Percentiles rank a stretch among this genome's conserved stretches.
Conservation (phyloP, 1,140 invertebrate species). For the Cataglyphis hispanica region DNA sequence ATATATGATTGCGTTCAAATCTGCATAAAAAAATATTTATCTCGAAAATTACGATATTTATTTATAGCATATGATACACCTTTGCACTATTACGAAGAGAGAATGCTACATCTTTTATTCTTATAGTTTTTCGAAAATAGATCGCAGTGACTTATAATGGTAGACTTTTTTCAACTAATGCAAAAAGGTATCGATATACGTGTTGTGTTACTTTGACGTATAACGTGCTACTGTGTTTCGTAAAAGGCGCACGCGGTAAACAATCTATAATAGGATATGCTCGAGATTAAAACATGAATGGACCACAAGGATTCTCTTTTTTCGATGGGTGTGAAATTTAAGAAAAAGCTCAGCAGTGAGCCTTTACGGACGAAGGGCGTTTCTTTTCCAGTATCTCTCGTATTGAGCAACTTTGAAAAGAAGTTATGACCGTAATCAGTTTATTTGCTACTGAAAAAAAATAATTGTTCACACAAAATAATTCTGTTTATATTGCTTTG, state of each 20-base stretch:
- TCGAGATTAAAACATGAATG: conserved; percentile 47
- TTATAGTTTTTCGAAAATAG: conserved; percentile 22
- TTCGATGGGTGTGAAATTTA: not conserved
- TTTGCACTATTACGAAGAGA: no score
- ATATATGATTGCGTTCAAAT: no score
- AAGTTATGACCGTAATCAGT: no score
- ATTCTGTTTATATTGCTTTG: no score
- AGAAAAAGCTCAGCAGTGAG: not conserved
- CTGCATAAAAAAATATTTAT: no score
- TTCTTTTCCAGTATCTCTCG: no score
- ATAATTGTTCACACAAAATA: no score
- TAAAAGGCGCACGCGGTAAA: conserved; percentile 38
- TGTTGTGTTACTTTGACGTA: conserved; percentile 40
- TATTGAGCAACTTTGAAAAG: no score
- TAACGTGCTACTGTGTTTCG: conserved; percentile 34
- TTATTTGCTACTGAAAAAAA: no score
- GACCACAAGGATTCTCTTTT: not conserved
- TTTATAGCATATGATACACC: no score
- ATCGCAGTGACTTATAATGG: conserved; percentile 6
- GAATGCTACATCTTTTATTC: not conserved
- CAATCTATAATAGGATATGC: conserved; percentile 49
- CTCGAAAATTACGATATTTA: no score
- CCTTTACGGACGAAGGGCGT: no score
- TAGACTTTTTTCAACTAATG: conserved; percentile 22
- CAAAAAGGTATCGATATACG: conserved; percentile 36